These are phyloP conservation scores for Drosophila sproati DNA, from an alignment of 1,140 invertebrate species.

Conservation along the genomic window DNA sequence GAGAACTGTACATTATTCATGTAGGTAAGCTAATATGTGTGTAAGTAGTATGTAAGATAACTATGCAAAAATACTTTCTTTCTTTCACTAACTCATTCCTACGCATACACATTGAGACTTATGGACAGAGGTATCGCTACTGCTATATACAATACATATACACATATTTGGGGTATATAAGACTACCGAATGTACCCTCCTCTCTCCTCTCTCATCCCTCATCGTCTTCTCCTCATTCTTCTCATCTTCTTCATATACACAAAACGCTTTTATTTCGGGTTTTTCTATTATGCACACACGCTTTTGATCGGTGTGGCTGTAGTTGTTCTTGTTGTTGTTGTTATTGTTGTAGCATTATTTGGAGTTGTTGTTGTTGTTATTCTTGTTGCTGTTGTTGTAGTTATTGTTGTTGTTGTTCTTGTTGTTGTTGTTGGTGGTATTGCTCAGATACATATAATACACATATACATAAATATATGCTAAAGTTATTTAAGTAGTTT, in stretches of 20 bases:
- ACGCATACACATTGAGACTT: conserved; percentile 53
- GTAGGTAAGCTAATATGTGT: conserved; percentile 21
- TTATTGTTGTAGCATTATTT: conserved; percentile 36
- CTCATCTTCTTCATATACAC: conserved; percentile 13
- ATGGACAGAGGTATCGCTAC: conserved; percentile 27
- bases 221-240: background rate
- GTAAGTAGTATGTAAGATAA: conserved; percentile 15
- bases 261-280: conserved; percentile 27
- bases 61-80: conserved; percentile 38
- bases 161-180: conserved; percentile 5
- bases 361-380: conserved; percentile 52
- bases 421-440: conserved; percentile 66
- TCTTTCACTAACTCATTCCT: conserved; percentile 36
- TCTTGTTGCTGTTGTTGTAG: conserved; percentile 27
- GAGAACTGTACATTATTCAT: conserved; percentile 10
- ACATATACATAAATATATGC: conserved; percentile 19
- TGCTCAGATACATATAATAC: conserved; percentile 57
- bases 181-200: background rate
- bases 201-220: background rate
- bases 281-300: conserved; percentile 22
- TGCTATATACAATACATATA: conserved; percentile 22
- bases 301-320: conserved; percentile 58
- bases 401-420: conserved; percentile 37
- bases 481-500: conserved; percentile 12
- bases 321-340: conserved; percentile 44